Conservation (phyloP, 2,113 vertebrate species). For the Turnix velox region DNA sequence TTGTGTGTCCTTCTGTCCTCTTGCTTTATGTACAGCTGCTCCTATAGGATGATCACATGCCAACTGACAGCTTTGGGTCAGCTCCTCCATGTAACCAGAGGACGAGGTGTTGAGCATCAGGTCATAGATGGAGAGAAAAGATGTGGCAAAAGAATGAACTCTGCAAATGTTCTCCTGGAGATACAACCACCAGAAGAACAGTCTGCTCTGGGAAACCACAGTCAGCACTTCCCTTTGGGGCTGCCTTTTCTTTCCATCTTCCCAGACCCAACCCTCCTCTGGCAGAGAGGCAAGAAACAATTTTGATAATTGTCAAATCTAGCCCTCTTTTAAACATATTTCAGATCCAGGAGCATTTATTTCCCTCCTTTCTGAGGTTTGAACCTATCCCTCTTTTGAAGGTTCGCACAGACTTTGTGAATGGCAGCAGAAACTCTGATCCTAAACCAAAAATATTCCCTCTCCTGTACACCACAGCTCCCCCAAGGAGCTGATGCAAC, state of each 20-base stretch:
- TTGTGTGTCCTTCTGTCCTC: not conserved
- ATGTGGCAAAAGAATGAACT: not conserved
- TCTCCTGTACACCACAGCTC: not conserved
- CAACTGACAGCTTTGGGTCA: accelerated
- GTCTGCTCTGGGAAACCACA: not conserved
- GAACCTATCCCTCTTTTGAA: not conserved
- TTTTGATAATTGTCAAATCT: not conserved
- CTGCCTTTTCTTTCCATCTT: not conserved
- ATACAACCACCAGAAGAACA: not conserved
- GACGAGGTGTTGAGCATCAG: not conserved
- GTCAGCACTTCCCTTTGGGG: not conserved
- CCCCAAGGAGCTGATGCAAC: not conserved
- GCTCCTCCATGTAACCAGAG: too few species aligned
- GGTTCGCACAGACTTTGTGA: not conserved
- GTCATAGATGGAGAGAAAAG: not conserved
- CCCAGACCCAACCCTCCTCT: not conserved
- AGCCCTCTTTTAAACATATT: not conserved
- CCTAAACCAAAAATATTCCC: not conserved
- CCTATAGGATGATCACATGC: not conserved
- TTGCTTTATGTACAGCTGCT: not conserved
- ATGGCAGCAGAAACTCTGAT: not conserved
- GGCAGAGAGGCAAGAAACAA: not conserved
- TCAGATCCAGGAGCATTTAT: not conserved
- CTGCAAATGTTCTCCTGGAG: not conserved
- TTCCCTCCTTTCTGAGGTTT: not conserved